Conservation (phyloP, 2,888 invertebrate species). For the Hypomecis punctinalis region DNA sequence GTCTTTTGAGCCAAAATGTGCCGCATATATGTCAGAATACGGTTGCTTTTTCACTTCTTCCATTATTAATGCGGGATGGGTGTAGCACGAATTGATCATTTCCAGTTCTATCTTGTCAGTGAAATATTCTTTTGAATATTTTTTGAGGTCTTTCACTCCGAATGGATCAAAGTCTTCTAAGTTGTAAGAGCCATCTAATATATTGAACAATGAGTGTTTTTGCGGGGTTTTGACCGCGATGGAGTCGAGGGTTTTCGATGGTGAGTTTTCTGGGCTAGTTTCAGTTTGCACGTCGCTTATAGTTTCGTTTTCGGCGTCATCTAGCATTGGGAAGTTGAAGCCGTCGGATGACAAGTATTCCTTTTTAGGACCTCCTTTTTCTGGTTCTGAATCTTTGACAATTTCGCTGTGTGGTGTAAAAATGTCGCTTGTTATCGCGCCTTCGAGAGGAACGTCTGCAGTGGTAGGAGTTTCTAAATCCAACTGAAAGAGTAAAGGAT, state of each 20-base stretch:
- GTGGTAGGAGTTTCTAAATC: slow-evolving; percentile 82
- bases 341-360: slow-evolving; percentile 69
- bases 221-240: slow-evolving; percentile 38
- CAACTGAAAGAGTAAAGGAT: slow-evolving; percentile 59
- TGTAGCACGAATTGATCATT: slow-evolving; percentile 63
- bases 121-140: slow-evolving; percentile 63
- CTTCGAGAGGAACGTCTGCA: slow-evolving; percentile 73
- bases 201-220: slow-evolving; percentile 70
- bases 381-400: slow-evolving; percentile 59
- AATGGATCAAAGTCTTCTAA: slow-evolving; percentile 78
- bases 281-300: slow-evolving; percentile 52
- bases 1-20: slow-evolving; percentile 56
- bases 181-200: slow-evolving; percentile 79
- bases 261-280: slow-evolving; percentile 59
- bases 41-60: slow-evolving; percentile 76
- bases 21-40: slow-evolving; percentile 70
- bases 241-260: slow-evolving; percentile 53
- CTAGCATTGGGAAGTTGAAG: slow-evolving; percentile 74
- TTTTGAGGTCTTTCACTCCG: slow-evolving; percentile 65
- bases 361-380: slow-evolving; percentile 59
- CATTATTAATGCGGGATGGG: slow-evolving; percentile 72
- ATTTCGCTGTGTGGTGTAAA: slow-evolving; percentile 69
- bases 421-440: slow-evolving; percentile 63
- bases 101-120: slow-evolving; percentile 62
- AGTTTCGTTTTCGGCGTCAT: slow-evolving; percentile 63